Base-by-base conservation (phyloP, 1,140 invertebrate genomes). In the Lysiphlebus fabarum region DNA sequence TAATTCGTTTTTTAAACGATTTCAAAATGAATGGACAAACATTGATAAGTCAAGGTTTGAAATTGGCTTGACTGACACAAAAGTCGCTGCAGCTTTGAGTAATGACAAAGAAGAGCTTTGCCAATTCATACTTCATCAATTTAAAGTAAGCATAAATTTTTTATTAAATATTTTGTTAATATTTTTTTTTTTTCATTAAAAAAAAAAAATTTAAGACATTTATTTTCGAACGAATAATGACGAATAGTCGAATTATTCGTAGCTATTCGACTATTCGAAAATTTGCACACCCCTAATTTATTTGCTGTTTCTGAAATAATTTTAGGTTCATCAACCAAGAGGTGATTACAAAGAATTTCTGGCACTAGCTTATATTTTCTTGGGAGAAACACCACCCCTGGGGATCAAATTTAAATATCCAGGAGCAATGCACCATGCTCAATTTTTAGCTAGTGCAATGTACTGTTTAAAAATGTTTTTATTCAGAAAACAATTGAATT, bases 1-100 rank as follows among this genome's bases (percentile, higher is more conserved):
- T 45, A 63, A 73, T 47, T 42, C 48, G 61, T 59, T 72, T 44
- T 73, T 72, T 54, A 67, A 67, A 61, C 60, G 65, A 51, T 73
- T 71, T 64, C 56, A 64, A 45, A 63, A 64, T 37, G 4, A 14
- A 40, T 73, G 70, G 70, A 36, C 37, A 17, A 63, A 34, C 11
- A 67, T 71, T 59, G 63, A 73, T 59, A 56, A 69, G 60, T 59
- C 40, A 42, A 55, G 67, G 17, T 74, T 38, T 61, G 59, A 62
- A 36, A 44, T 54, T 5, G 61, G 61, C 11, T 43, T 62, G 33
- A 4, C 41, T 11, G 61, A 65, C 34, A 12, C 48, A 9, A 33
- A 9, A 56, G 42, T 56, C 34, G 44, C 36, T 56, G 42, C 42
- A 47, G 43, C 26, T 26, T 26, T 10, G 34, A 47, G 17, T 56